Conservation (phyloP, 1,140 invertebrate genomes). For the Aphaenogaster ashmeadi region DNA sequence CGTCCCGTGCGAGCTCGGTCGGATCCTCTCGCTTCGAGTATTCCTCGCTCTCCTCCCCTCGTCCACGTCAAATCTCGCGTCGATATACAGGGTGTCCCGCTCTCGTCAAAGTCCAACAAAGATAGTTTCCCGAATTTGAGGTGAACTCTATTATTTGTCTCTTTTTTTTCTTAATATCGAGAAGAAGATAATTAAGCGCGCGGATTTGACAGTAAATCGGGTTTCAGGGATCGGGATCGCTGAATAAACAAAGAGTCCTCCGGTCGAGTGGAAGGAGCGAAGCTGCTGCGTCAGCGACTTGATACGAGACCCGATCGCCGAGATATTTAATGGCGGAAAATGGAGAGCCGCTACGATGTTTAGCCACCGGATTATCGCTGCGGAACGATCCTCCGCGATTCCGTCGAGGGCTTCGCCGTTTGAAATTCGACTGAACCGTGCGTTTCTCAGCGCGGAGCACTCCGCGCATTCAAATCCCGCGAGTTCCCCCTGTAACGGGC, state of each 20-base stretch:
- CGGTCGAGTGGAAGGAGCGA: background rate
- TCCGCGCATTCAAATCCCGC: background rate
- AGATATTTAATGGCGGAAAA: conserved; percentile 16
- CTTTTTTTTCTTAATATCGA: background rate
- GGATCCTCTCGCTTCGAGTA: background rate
- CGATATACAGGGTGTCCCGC: conserved; percentile 13
- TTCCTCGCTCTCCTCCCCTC: background rate
- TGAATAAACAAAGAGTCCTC: background rate
- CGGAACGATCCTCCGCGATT: background rate
- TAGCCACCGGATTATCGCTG: background rate
- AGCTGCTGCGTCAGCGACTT: conserved; percentile 22
- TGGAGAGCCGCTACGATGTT: background rate
- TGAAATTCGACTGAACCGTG: background rate
- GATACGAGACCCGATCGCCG: conserved; percentile 3
- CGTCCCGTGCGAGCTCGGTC: background rate
- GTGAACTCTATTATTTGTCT: too few species aligned
- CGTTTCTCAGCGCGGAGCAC: background rate
- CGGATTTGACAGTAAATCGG: background rate
- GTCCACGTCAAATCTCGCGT: conserved; percentile 13
- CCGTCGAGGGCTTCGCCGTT: background rate
- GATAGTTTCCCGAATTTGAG: background rate
- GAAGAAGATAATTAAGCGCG: background rate
- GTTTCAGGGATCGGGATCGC: background rate
- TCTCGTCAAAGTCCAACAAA: background rate
- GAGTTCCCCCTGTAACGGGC: background rate